A percentile compares a stretch with the other conserved stretches of the same genome.
Evolutionary conservation across 2,113 vertebrate species (phyloP).

Genomic region (Prietella phreatophila): DNA sequence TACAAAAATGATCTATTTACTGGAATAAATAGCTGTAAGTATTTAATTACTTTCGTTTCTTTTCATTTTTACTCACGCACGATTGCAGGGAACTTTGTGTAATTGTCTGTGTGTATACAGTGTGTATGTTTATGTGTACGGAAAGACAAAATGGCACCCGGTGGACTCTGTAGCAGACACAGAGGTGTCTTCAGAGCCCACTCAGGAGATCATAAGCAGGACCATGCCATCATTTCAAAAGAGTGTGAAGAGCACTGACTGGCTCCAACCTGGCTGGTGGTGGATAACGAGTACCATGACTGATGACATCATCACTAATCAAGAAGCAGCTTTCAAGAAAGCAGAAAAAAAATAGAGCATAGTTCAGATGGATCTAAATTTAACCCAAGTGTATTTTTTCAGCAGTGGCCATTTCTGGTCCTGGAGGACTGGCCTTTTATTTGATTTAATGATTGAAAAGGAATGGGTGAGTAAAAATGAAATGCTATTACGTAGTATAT

Average conservation of each 20-base stretch:
- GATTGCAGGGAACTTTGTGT: neutral
- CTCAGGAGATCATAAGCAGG: neutral
- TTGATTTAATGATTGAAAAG: neutral
- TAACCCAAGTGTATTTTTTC: neutral
- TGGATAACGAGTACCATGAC: conserved; percentile 6
- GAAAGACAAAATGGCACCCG: neutral
- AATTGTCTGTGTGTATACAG: neutral
- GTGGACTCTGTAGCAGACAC: neutral
- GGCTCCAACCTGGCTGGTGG: conserved; percentile 3
- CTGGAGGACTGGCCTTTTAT: neutral
- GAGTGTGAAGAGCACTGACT: neutral
- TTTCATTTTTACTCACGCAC: neutral
- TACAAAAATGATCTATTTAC: too few species aligned
- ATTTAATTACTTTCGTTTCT: too few species aligned
- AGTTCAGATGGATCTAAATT: neutral
- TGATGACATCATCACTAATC: conserved; percentile 26
- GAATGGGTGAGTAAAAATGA: neutral
- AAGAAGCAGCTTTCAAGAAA: neutral
- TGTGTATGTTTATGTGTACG: neutral
- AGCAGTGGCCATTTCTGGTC: neutral
- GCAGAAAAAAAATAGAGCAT: neutral
- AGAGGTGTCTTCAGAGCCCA: neutral
- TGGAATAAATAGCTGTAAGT: too few species aligned
- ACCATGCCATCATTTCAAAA: neutral
- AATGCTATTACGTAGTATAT: neutral